These are phyloP conservation scores for Orchesella cincta DNA, from an alignment of 1,140 invertebrate species.

Conservation along the genomic window DNA sequence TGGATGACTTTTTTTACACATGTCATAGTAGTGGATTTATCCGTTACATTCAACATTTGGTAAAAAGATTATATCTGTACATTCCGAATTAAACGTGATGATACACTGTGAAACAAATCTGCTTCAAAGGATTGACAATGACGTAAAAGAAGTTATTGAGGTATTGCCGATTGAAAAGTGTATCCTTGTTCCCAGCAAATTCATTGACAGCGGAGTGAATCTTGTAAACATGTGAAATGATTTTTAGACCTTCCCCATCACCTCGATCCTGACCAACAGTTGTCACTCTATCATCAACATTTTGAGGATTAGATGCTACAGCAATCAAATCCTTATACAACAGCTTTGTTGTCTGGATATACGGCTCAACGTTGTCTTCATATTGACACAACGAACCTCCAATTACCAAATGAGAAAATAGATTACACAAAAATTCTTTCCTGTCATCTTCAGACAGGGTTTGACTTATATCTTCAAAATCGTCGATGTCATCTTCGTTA, in stretches of 20 bases:
- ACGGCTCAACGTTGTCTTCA: slow-evolving; percentile 64
- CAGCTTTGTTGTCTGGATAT: slow-evolving; percentile 61
- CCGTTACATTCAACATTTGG: background rate
- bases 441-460: slow-evolving; percentile 60
- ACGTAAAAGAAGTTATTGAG: slow-evolving; percentile 48
- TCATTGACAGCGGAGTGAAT: slow-evolving; percentile 15
- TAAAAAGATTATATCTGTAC: too few species aligned
- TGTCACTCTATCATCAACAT: background rate
- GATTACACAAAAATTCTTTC: slow-evolving; percentile 63
- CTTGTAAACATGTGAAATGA: slow-evolving; percentile 38
- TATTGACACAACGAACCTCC: slow-evolving; percentile 67
- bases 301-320: background rate
- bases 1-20: background rate
- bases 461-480: slow-evolving; percentile 57
- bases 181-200: background rate
- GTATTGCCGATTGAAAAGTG: slow-evolving; percentile 30
- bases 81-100: slow-evolving; percentile 46
- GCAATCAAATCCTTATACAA: slow-evolving; percentile 66
- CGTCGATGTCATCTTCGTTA: slow-evolving; percentile 63
- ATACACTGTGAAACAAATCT: slow-evolving; percentile 39
- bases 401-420: slow-evolving; percentile 64
- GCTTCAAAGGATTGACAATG: slow-evolving; percentile 36
- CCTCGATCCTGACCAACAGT: background rate
- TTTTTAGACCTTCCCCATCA: background rate
- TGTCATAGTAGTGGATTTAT: background rate